Evolutionary conservation across 2,113 vertebrate species (phyloP).

Genomic region (Mastomys coucha): DNA sequence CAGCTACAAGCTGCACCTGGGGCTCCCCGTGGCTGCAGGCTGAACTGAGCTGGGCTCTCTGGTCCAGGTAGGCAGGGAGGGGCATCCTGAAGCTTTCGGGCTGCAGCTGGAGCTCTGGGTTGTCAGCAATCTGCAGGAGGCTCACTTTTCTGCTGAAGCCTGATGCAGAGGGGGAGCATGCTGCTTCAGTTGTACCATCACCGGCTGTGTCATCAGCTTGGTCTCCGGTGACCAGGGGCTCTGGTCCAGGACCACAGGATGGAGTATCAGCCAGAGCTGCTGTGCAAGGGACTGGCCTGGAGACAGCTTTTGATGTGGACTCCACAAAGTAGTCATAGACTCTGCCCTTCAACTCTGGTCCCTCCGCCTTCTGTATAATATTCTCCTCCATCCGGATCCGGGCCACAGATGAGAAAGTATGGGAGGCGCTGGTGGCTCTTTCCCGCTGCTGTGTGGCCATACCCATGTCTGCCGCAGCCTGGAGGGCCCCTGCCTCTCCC

Average conservation of each 20-base stretch:
- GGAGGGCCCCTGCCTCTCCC: conserved; percentile 81
- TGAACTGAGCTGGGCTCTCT: not conserved
- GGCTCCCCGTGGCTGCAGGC: not conserved
- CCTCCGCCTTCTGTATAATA: conserved; percentile 68
- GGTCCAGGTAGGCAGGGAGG: not conserved
- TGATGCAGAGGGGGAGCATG: rapidly evolving
- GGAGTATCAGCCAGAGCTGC: not conserved
- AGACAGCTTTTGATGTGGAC: conserved; percentile 88
- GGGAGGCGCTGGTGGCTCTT: conserved; percentile 79
- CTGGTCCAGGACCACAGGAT: not conserved
- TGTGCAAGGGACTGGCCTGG: not conserved
- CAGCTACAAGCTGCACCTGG: conserved; percentile 72
- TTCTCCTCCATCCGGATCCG: conserved; percentile 91
- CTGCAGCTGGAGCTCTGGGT: conserved; percentile 85
- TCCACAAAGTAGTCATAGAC: conserved; percentile 93
- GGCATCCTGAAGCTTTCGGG: conserved; percentile 50
- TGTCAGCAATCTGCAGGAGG: conserved; percentile 87
- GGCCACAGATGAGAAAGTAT: conserved; percentile 91
- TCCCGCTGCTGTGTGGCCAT: conserved; percentile 86
- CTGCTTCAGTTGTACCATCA: rapidly evolving
- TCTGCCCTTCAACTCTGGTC: conserved; percentile 86
- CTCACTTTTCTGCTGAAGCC: conserved; percentile 85
- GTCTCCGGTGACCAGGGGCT: not conserved
- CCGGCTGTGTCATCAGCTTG: rapidly evolving
- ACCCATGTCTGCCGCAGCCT: conserved; percentile 86